These are phyloP conservation scores for Entomobrya proxima DNA, from an alignment of 2,888 invertebrate species.

Conservation along the genomic window DNA sequence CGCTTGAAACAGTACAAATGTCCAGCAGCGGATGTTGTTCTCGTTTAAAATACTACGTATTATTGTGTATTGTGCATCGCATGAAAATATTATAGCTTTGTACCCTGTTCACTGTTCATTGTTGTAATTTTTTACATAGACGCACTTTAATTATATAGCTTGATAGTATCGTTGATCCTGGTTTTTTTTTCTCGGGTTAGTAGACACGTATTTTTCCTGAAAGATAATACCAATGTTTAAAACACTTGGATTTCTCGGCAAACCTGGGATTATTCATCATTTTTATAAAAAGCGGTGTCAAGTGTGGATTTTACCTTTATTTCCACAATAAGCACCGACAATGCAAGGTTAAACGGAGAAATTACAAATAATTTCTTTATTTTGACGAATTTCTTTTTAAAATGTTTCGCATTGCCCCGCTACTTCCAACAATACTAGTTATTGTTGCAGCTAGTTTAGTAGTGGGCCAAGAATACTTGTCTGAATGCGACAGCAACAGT, in stretches of 20 bases:
- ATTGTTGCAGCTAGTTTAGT: background rate
- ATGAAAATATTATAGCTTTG: no score
- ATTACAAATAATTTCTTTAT: background rate
- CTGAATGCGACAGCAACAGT: conserved; percentile 7
- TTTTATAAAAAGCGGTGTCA: background rate
- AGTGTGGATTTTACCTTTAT: background rate
- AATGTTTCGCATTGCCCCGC: background rate
- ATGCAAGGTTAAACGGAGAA: background rate
- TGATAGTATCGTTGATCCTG: no score
- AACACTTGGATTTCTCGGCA: no score
- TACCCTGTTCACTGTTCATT: background rate
- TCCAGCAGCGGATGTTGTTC: no score
- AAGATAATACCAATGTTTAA: background rate
- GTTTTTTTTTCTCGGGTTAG: background rate
- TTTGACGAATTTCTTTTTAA: background rate
- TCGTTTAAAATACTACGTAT: no score
- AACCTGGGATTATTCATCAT: background rate
- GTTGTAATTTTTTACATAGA: background rate
- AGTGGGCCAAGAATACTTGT: conserved; percentile 41
- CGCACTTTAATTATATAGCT: no score
- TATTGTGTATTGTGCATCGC: no score
- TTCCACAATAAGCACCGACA: background rate
- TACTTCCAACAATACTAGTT: background rate
- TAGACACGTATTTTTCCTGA: background rate
- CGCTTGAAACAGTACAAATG: no score